These are phyloP conservation scores for Ciconia nigra DNA, from an alignment of 2,797 vertebrate species.

Conservation along the genomic window DNA sequence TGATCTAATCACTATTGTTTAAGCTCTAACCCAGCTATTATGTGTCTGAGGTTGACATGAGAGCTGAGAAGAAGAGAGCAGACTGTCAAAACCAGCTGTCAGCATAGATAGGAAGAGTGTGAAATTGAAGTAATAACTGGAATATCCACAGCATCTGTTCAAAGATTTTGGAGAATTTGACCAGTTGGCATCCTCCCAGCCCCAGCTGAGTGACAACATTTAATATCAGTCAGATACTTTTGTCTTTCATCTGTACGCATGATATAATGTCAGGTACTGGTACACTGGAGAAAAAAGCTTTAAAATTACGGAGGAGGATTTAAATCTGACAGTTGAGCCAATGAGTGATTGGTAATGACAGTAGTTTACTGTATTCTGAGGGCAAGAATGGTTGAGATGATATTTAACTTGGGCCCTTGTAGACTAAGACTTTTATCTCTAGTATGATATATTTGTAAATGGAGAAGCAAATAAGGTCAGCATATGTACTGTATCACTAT, in stretches of 20 bases:
- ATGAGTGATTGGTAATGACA: not conserved
- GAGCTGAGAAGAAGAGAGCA: constrained; percentile 49
- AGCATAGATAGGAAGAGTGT: constrained; percentile 23
- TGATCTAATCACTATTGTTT: constrained; percentile 66
- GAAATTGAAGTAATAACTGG: constrained; percentile 65
- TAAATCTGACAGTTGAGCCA: constrained; percentile 16
- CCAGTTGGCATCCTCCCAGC: constrained; percentile 1
- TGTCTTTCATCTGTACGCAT: constrained; percentile 5
- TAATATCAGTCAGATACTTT: constrained; percentile 39
- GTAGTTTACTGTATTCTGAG: not conserved
- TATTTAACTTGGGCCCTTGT: not conserved
- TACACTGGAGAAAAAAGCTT: constrained; percentile 24
- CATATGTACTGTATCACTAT: not conserved
- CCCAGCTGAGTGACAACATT: constrained; percentile 38
- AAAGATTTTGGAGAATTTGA: constrained; percentile 51
- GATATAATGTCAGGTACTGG: not conserved
- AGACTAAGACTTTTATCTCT: not conserved
- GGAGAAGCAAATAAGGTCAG: not conserved
- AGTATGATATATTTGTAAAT: not conserved
- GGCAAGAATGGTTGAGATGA: not conserved
- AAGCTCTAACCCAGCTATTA: constrained; percentile 51
- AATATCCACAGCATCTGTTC: constrained; percentile 51
- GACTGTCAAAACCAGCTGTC: constrained; percentile 66
- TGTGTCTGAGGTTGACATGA: constrained; percentile 50
- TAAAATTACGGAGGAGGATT: constrained; percentile 28